Evolutionary conservation across 2,113 vertebrate species (phyloP), one percentile per base, ranked within the genome.

Genomic region (Percopsis transmontana): DNA sequence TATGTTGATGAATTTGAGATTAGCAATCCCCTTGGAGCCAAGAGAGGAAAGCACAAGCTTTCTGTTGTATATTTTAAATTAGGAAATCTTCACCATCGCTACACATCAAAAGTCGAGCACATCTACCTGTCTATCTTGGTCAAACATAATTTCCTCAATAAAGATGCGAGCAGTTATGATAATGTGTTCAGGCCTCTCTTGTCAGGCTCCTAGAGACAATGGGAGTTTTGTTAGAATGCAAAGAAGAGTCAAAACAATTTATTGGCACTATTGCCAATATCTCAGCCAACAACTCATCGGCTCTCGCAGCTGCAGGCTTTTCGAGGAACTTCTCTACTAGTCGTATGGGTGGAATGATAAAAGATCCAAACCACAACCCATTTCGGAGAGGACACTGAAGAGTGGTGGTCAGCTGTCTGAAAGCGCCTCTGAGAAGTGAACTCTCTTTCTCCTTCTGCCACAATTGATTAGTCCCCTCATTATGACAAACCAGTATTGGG

Each of bases 1-100:
- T 51, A 38, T 51, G 47, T 63, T 18, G 61, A 48, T 50, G 60
- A 47, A 51, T 52, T 51, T 63, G 61, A 63, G 47, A 52, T 63
- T 15, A 23, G 51, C 33, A 64, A 64, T 53, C 62, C 47, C n/a
- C 33, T 53, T 33, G 47, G 48, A 53, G 27, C 62, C 27, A 64
- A 52, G 18, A 53, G 50, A 53, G 48, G 62, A 21, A 64, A 64
- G 20, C 62, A 64, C 27, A 64, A 64, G n/a, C 62, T 51, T 0
- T 21, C 48, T 41, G 48, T 47, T 40, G 62, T 64, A 15, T 64
- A 64, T 14, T 64, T 53, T 12, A 51, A 64, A 64, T 38, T 38
- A 39, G 47, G 61, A 16, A 63, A 63, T 20, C 15, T 64, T 53
- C 47, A 39, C 47, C 47, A 64, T 38, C 27, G 38, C n/a, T 63